A percentile compares a stretch with the other conserved stretches of the same genome.
Evolutionary conservation across 37 sponge, comb jelly and placozoan genomes (phyloP).

Genomic region (Spongia lamella): DNA sequence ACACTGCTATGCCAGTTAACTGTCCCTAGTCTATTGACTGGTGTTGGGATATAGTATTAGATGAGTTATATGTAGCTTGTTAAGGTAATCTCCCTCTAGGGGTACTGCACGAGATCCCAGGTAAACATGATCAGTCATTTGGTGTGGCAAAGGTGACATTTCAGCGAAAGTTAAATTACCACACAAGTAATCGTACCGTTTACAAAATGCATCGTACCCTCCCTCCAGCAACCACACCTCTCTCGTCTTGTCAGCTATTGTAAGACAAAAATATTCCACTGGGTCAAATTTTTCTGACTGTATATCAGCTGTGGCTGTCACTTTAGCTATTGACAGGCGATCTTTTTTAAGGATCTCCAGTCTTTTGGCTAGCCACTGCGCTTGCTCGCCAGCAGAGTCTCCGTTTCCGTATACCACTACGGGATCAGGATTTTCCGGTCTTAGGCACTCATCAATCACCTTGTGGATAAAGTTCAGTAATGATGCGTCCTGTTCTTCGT

Average conservation of each 20-base stretch:
- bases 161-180: slow-evolving; percentile 27
- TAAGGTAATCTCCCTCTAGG: slow-evolving; percentile 10
- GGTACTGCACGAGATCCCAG: slow-evolving; percentile 58
- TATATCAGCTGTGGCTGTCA: not conserved
- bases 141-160: slow-evolving; percentile 67
- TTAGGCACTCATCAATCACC: slow-evolving; percentile 29
- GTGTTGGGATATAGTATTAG: slow-evolving; percentile 37
- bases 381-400: slow-evolving; percentile 2
- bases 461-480: slow-evolving; percentile 34
- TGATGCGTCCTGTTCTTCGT: slow-evolving; percentile 35
- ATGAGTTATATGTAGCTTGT: slow-evolving; percentile 58
- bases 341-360: slow-evolving; percentile 31
- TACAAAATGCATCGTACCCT: slow-evolving; percentile 46
- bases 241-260: slow-evolving; percentile 43
- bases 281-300: slow-evolving; percentile 38
- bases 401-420: slow-evolving; percentile 68
- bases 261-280: slow-evolving; percentile 59
- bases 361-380: slow-evolving; percentile 50
- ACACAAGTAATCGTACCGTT: slow-evolving; percentile 61
- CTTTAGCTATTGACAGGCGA: slow-evolving; percentile 20
- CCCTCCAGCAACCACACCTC: slow-evolving; percentile 68
- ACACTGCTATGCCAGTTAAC: slow-evolving; percentile 25
- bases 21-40: slow-evolving; percentile 47
- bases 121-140: slow-evolving; percentile 43
- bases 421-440: slow-evolving; percentile 73